phyloP scores from a whole-genome alignment of 2,113 vertebrate species.

The Larimichthys crocea region DNA sequence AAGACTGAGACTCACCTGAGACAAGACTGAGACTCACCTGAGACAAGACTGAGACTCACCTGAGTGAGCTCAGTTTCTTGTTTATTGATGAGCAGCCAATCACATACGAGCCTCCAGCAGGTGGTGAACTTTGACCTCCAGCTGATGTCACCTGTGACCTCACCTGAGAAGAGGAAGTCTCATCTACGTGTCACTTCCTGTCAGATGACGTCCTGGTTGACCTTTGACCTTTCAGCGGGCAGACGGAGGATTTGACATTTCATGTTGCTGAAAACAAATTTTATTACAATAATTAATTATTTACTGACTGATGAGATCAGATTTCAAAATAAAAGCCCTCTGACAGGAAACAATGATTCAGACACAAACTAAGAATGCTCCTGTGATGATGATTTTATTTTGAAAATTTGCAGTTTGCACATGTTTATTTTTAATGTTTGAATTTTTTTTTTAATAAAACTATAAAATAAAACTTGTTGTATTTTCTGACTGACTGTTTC shows the following conservation, averaged over 20 bases:
- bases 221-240: neutral
- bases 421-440: neutral
- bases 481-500: no score
- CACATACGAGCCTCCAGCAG: neutral
- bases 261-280: neutral
- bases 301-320: no score
- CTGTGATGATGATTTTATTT: neutral
- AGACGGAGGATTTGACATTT: neutral
- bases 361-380: neutral
- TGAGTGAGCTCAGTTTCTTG: neutral
- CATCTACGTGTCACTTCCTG: neutral
- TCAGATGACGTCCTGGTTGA: neutral
- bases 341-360: no score
- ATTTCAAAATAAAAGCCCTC: no score
- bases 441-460: constrained; percentile 4
- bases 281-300: no score
- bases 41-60: no score
- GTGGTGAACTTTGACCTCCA: neutral
- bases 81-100: neutral
- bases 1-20: neutral
- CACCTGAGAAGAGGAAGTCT: neutral
- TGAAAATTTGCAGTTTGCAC: constrained; percentile 31
- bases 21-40: neutral
- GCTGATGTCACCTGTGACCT: neutral
- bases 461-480: no score